Conservation (phyloP, 1,140 invertebrate species). For the Pararge aegeria region DNA sequence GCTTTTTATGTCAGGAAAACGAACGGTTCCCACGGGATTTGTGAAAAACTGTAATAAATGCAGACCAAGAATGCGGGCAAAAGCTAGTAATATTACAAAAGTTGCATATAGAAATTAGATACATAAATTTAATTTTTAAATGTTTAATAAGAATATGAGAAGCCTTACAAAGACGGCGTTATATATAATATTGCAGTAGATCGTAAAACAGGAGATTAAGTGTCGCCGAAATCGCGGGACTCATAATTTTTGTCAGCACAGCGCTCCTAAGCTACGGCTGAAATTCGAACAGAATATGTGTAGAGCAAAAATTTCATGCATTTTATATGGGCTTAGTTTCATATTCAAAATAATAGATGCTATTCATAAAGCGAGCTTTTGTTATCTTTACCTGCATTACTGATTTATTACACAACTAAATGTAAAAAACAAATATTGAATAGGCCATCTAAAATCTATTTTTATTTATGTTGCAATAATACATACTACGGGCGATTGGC, state of each 20-base stretch:
- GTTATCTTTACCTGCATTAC: background rate
- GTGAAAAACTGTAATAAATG: too few relatives aligned
- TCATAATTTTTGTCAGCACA: slow-evolving; percentile 7
- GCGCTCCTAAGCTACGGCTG: background rate
- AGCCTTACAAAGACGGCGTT: background rate
- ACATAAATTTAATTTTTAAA: background rate
- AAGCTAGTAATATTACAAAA: too few relatives aligned
- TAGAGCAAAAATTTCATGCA: background rate
- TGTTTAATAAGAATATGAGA: background rate
- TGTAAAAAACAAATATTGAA: too few relatives aligned
- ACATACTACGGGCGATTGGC: too few relatives aligned
- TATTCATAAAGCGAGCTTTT: background rate
- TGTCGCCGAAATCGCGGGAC: slow-evolving; percentile 4
- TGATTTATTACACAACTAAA: too few relatives aligned
- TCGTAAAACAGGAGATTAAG: slow-evolving; percentile 7
- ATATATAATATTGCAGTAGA: slow-evolving; percentile 1
- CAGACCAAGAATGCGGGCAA: too few relatives aligned
- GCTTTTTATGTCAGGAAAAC: too few relatives aligned
- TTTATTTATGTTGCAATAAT: too few relatives aligned
- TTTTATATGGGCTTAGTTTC: slow-evolving; percentile 4
- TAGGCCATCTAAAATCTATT: too few relatives aligned
- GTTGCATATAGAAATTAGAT: too few relatives aligned
- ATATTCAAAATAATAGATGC: background rate
- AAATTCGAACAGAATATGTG: background rate
- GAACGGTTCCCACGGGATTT: too few relatives aligned